These are phyloP conservation scores for Cryptocheilus praepositus DNA, from an alignment of 2,888 invertebrate genomes.

Conservation along the genomic window DNA sequence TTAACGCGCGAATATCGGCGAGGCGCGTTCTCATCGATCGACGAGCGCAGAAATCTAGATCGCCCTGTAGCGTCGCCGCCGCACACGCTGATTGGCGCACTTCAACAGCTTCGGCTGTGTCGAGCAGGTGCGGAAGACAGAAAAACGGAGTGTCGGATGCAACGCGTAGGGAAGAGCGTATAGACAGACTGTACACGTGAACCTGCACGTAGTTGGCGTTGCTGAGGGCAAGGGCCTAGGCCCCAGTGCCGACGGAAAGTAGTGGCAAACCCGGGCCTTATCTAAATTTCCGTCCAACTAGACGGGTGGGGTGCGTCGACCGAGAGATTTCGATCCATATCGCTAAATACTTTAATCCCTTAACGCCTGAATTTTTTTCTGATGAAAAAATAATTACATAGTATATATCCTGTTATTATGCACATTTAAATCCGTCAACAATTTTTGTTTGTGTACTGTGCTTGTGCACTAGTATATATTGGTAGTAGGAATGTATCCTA, in stretches of 20 bases:
- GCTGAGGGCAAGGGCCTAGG: conserved; percentile 9
- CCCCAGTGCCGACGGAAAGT: background rate
- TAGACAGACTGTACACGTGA: background rate
- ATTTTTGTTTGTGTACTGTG: too few species aligned
- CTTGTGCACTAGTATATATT: too few species aligned
- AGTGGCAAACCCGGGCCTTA: background rate
- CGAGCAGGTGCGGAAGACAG: background rate
- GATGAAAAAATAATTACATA: too few species aligned
- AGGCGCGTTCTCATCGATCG: conserved; percentile 6
- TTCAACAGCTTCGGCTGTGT: conserved; percentile 8
- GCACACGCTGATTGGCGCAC: background rate
- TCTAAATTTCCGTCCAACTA: too few species aligned
- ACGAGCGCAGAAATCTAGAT: conserved; percentile 8
- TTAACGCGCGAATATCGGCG: background rate
- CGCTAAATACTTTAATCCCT: too few species aligned
- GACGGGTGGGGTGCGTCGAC: too few species aligned
- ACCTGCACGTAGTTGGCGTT: too few species aligned
- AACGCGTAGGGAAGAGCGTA: background rate
- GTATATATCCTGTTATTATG: too few species aligned
- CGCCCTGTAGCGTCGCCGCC: background rate
- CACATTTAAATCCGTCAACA: too few species aligned
- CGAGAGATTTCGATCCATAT: too few species aligned
- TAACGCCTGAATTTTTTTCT: too few species aligned
- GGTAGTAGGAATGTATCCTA: too few species aligned
- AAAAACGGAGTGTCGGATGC: background rate